Base-by-base conservation (phyloP, 2,113 vertebrate genomes). In the Sinocyclocheilus rhinocerous region DNA sequence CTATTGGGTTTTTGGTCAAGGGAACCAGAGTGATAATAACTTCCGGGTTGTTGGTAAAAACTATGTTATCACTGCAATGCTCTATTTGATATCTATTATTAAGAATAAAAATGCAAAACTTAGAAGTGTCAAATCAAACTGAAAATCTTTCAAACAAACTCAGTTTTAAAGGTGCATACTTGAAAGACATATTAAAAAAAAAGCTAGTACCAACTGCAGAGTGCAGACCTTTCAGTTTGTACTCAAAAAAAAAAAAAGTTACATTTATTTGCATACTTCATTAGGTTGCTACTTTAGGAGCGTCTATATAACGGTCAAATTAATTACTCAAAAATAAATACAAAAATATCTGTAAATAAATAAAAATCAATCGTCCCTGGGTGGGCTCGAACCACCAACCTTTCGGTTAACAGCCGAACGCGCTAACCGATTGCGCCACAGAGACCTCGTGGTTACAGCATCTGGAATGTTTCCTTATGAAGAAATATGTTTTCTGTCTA, bases 381-480 rank as follows among this genome's bases (percentile, higher is more conserved):
- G 90, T 91, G 90, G 90, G 89, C 90, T 91, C 83, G 90, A 91
- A 91, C 90, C 90, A 91, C 90, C 90, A 90, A 86, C 90, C 90
- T 91, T 91, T 91, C 89, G 89, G 89, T 91, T 91, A 91, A 91
- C 89, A 90, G 90, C 89, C 89, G 89, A 91, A 91, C 90, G 88
- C 89, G 88, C 90, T 90, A 89, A 88, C 89, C 89, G 69, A 89
- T 89, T 91, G 90, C 89, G 90, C 90, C 89, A 91, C 90, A 91
- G 90, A 91, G 90, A 91, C 90, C 13, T 33, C 0, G 9, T 33
- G 13, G 16, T 50, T 8, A 26, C 4, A 0, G 0, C 4, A 0
- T 1, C 8, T 33, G 48, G 48, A 20, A 9, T 52, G 1, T 77
- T 77, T 29, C 76, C 29, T 4, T 20, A 29, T 29, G 75, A 29